Evolutionary conservation across 2,797 vertebrate genomes (phyloP).

Genomic region (Heterohyrax brucei): DNA sequence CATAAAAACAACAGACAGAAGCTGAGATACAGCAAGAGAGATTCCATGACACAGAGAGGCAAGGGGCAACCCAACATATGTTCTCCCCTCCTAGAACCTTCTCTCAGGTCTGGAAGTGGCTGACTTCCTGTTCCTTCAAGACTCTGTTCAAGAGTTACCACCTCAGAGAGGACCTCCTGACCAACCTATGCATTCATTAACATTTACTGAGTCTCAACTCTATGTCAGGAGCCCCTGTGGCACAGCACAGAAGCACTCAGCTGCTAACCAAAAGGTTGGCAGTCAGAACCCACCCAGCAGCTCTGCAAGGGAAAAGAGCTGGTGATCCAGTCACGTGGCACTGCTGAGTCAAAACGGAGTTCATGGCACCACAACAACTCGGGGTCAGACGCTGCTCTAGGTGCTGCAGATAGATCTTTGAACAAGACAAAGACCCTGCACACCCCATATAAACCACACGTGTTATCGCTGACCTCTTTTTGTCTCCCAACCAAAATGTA

Average conservation of each 20-base stretch:
- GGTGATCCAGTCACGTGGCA: background rate
- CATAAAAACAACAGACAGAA: constrained; percentile 14
- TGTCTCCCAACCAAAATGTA: background rate
- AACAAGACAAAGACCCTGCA: background rate
- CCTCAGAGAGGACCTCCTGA: background rate
- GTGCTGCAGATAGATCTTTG: background rate
- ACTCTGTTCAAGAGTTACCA: background rate
- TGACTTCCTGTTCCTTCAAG: background rate
- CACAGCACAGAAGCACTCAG: background rate
- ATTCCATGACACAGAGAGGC: background rate
- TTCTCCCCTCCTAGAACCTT: background rate
- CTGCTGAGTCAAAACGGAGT: no score
- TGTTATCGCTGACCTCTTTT: constrained; percentile 24
- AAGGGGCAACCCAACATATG: background rate
- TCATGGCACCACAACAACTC: background rate
- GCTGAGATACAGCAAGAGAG: background rate
- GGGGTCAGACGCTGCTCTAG: background rate
- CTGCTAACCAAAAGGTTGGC: background rate
- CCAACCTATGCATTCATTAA: background rate
- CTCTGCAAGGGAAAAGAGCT: background rate
- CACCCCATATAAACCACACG: background rate
- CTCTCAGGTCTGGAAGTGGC: background rate
- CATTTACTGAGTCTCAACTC: background rate
- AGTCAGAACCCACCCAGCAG: background rate
- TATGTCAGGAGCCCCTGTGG: background rate